These are phyloP conservation scores for Drosophila baimaii DNA, from an alignment of 1,140 invertebrate genomes.

Conservation along the genomic window DNA sequence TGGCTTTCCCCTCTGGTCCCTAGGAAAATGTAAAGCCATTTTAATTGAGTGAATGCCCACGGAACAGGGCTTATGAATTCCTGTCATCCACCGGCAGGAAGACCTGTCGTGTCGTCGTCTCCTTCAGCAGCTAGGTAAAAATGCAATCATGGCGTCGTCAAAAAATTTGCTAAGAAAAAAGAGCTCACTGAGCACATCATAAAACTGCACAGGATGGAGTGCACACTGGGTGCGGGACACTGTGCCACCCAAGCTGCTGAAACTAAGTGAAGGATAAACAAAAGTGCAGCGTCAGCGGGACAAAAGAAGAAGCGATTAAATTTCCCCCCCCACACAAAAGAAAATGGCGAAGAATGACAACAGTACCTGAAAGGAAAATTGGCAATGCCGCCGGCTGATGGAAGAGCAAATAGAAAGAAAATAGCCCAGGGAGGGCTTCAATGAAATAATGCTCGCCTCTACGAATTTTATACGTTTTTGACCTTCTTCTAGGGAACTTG, in stretches of 20 bases:
- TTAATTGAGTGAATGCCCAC: slow-evolving; percentile 47
- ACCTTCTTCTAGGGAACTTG: not conserved
- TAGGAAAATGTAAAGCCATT: slow-evolving; percentile 19
- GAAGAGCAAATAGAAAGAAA: slow-evolving; percentile 16
- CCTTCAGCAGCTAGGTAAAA: slow-evolving; percentile 11
- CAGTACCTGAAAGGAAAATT: slow-evolving; percentile 30
- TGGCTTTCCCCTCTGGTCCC: slow-evolving; percentile 43
- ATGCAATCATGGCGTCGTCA: slow-evolving; percentile 41
- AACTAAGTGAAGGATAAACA: slow-evolving; percentile 51
- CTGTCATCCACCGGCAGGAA: slow-evolving; percentile 24
- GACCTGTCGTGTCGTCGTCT: slow-evolving; percentile 11
- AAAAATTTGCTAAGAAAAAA: slow-evolving; percentile 20
- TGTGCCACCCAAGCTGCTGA: slow-evolving; percentile 11
- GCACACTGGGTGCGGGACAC: not conserved
- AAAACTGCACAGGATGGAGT: slow-evolving; percentile 12
- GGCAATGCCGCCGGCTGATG: slow-evolving; percentile 11
- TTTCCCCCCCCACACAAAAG: slow-evolving; percentile 40
- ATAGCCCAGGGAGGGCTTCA: not conserved
- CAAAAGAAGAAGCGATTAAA: slow-evolving; percentile 56
- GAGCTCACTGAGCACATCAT: not conserved
- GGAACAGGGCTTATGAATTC: slow-evolving; percentile 32
- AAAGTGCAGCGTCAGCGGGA: slow-evolving; percentile 53
- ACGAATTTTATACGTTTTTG: not conserved
- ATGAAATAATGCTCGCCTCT: slow-evolving; percentile 2
- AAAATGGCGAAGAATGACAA: slow-evolving; percentile 33